Percentiles rank a stretch among this genome's conserved stretches.
phyloP scores from a whole-genome alignment of 2,113 vertebrate species.

The Passer montanus region DNA sequence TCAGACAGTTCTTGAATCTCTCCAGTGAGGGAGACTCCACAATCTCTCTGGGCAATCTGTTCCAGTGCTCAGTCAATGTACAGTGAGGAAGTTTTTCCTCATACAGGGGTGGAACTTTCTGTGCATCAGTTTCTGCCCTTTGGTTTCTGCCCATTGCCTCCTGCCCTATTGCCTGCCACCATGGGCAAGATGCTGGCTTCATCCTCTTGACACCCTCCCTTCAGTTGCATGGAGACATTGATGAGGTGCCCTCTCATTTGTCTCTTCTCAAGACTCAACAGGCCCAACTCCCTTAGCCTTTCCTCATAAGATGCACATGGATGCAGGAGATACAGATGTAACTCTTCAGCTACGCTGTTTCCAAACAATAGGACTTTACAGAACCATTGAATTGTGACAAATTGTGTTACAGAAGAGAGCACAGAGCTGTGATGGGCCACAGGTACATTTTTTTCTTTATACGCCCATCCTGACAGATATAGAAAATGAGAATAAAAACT shows the following conservation, averaged over 20 bases:
- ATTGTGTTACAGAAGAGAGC: not conserved
- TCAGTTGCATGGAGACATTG: too few species aligned
- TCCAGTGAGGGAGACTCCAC: not conserved
- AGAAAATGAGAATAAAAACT: not conserved
- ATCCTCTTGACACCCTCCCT: not conserved
- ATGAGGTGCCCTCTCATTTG: not conserved
- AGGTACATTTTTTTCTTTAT: not conserved
- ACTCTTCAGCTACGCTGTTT: not conserved
- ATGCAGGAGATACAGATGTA: not conserved
- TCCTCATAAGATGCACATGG: not conserved
- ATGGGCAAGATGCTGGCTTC: not conserved
- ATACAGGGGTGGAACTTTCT: not conserved
- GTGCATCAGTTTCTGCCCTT: not conserved
- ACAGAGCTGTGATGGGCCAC: not conserved
- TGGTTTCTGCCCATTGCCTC: not conserved
- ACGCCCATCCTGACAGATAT: rapidly evolving
- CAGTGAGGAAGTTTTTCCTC: not conserved
- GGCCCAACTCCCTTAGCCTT: not conserved
- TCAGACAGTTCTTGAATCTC: not conserved
- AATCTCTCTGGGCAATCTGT: not conserved
- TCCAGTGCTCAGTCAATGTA: not conserved
- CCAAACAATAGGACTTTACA: not conserved
- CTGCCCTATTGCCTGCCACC: not conserved
- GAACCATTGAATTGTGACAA: not conserved
- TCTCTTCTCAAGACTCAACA: not conserved